Evolutionary conservation across 2,888 invertebrate species (phyloP).

Genomic region (Urechis unicinctus): DNA sequence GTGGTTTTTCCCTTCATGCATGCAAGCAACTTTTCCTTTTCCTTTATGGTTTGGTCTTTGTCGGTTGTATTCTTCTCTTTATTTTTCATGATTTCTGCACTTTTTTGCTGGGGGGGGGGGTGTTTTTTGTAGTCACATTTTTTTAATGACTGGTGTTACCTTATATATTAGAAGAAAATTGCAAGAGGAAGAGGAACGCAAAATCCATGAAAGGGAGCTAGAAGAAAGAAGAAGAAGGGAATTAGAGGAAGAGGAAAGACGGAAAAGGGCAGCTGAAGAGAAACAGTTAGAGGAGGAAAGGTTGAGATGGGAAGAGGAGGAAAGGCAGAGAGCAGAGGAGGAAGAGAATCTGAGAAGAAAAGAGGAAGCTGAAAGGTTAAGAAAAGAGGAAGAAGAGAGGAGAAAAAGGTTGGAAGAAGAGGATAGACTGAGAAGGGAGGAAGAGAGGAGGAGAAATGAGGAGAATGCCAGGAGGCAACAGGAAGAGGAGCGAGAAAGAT

Average conservation of each 20-base stretch:
- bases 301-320: neutral
- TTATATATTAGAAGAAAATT: neutral
- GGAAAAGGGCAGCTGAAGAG: neutral
- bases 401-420: neutral
- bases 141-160: too few relatives aligned
- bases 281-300: too few relatives aligned
- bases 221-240: neutral
- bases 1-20: too few relatives aligned
- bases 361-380: neutral
- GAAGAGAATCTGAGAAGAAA: neutral
- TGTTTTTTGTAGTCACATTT: too few relatives aligned
- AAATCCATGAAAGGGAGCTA: neutral
- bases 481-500: slow-evolving; percentile 5
- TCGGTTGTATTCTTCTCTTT: too few relatives aligned
- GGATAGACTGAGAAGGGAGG: neutral
- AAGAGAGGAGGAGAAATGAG: neutral
- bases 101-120: too few relatives aligned
- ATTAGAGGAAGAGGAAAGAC: neutral
- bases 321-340: neutral
- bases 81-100: too few relatives aligned
- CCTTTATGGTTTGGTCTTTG: too few relatives aligned
- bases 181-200: neutral
- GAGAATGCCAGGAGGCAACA: neutral
- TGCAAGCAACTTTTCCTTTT: too few relatives aligned
- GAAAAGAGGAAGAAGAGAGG: slow-evolving; percentile 1